Evolutionary conservation across 2,888 invertebrate genomes (phyloP).

Genomic region (Amblyjoppa fuscipennis): DNA sequence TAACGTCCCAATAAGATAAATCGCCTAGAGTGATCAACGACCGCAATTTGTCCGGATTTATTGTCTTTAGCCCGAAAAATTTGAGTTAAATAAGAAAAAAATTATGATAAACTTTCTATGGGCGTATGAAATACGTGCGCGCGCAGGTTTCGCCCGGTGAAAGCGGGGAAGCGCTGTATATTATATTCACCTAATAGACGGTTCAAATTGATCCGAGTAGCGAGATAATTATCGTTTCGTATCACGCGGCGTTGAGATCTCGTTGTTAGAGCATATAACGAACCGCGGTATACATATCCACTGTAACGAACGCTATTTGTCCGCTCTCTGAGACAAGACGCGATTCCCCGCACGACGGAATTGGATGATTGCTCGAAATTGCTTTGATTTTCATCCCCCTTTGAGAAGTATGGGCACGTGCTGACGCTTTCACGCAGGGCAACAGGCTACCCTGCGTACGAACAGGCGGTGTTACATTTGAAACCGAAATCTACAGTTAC

Average conservation of each 20-base stretch:
- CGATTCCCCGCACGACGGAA: conserved; percentile 69
- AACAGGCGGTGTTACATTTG: conserved; percentile 4
- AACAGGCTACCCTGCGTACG: not conserved
- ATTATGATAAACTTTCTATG: not conserved
- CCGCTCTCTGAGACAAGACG: conserved; percentile 72
- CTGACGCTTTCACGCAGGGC: conserved; percentile 35
- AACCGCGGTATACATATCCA: conserved; percentile 67
- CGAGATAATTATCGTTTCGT: conserved; percentile 70
- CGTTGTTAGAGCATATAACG: conserved; percentile 52
- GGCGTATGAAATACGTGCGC: not conserved
- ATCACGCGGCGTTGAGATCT: conserved; percentile 60
- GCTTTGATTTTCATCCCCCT: conserved; percentile 74
- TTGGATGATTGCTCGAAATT: conserved; percentile 80
- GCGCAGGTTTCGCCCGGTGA: not conserved
- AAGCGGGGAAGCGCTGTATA: conserved; percentile 1
- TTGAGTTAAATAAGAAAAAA: not conserved
- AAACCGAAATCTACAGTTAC: not conserved
- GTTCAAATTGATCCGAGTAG: conserved; percentile 33
- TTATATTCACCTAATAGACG: conserved; percentile 18
- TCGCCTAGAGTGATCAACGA: too few species aligned
- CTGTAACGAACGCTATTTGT: conserved; percentile 72
- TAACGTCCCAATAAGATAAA: too few species aligned
- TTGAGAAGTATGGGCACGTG: conserved; percentile 59
- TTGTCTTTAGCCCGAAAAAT: too few species aligned
- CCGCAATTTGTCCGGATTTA: too few species aligned